Evolutionary conservation across 2,888 invertebrate genomes (phyloP).

Genomic region (Lamellibrachia satsuma): DNA sequence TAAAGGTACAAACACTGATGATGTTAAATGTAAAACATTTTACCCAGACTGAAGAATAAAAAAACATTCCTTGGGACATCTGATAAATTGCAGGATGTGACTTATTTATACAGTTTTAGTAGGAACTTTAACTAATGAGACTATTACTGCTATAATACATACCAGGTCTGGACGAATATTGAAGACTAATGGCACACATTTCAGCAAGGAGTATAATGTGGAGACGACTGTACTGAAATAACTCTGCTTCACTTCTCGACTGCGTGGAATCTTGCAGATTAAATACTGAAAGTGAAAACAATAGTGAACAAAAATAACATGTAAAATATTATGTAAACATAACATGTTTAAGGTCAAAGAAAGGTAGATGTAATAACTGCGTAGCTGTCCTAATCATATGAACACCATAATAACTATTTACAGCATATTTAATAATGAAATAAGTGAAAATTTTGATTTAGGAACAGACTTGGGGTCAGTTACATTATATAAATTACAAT

Average conservation of each 20-base stretch:
- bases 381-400: background rate
- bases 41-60: no score
- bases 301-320: background rate
- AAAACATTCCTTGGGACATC: background rate
- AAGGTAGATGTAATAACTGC: no score
- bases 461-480: no score
- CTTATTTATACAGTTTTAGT: background rate
- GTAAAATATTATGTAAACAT: background rate
- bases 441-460: no score
- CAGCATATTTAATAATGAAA: no score
- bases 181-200: constrained; percentile 76
- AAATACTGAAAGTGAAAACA: constrained; percentile 24
- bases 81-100: background rate
- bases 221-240: constrained; percentile 82
- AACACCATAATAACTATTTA: no score
- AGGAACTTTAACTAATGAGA: background rate
- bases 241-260: constrained; percentile 87
- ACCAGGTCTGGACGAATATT: constrained; percentile 78
- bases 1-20: no score
- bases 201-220: constrained; percentile 78
- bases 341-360: no score
- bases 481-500: no score
- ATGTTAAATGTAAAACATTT: no score
- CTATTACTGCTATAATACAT: constrained; percentile 42
- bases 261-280: constrained; percentile 75